A percentile compares a stretch with the other conserved stretches of the same genome.
phyloP scores from a whole-genome alignment of 2,797 vertebrate species.

The Gallinago solitaria region DNA sequence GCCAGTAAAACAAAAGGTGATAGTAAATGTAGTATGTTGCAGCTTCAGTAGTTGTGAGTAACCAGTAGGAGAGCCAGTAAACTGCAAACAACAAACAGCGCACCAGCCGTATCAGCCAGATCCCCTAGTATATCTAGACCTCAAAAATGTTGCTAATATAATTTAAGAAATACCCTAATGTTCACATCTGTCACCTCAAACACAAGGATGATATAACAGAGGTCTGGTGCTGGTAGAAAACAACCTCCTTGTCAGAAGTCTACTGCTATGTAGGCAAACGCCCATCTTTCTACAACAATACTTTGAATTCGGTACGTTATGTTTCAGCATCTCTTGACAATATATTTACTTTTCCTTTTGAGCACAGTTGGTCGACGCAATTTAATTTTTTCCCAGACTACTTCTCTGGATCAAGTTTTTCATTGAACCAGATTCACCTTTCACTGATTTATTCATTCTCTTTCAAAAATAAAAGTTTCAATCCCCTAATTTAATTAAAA shows the following conservation, averaged over 20 bases:
- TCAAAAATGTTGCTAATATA: not conserved
- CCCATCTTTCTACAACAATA: not conserved
- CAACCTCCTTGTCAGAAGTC: not conserved
- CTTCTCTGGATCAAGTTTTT: not conserved
- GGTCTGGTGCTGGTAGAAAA: not conserved
- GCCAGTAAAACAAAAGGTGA: not conserved
- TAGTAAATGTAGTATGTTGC: not conserved
- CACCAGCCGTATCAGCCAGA: not conserved
- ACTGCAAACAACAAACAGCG: not conserved
- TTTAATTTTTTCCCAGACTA: not conserved
- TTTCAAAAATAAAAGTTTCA: conserved; percentile 68
- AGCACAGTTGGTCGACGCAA: not conserved
- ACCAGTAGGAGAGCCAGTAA: not conserved
- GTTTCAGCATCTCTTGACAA: not conserved
- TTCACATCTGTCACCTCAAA: not conserved
- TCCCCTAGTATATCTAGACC: not conserved
- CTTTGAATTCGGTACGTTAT: not conserved
- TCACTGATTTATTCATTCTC: conserved; percentile 41
- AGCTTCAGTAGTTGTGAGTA: not conserved
- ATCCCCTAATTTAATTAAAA: conserved; percentile 75
- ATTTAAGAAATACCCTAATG: not conserved
- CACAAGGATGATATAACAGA: not conserved
- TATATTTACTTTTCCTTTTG: not conserved
- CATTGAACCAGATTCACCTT: not conserved
- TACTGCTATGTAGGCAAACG: not conserved